Base-by-base conservation (phyloP, 2,113 vertebrate species). In the Brachypteracias leptosomus region DNA sequence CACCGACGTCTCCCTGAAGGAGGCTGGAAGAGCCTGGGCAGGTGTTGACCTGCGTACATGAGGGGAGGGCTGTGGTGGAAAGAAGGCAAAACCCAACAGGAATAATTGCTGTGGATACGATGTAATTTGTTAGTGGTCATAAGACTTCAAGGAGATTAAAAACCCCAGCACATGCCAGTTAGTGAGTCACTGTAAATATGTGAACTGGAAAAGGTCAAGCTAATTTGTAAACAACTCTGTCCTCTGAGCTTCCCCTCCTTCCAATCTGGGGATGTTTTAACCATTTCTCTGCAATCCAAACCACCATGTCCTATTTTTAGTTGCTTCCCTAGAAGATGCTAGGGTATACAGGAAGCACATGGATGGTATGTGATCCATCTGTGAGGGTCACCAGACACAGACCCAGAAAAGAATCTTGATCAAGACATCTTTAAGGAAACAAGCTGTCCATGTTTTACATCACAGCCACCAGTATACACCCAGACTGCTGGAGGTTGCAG, bases 121-220 rank as follows among this genome's bases (percentile, higher is more conserved):
- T 80, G 88, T 81, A 95, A 93, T 97, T 96, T 96, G 89, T 89
- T 94, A 94, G 96, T 63, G 89, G 96, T 97, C 96, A 96, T 97
- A 96, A 96, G 96, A 97, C 93, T 94, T 96, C 93, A 93, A 96
- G 89, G 92, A 96, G 96, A 95, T 97, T 95, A 97, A 97, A 97
- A 97, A 95, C 71, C 85, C 83, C 88, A 97, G 85, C 91, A 95
- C 95, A 97, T 92, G 87, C 94, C 95, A 97, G 93, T 85, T 88
- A 65, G 84, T 97, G 97, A 97, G 96, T 97, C 97, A 97, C 74
- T 85, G 89, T 91, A 91, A 96, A 93, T 95, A 96, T 74, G 96
- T 83, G 93, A 95, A 96, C 89, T 93, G 77, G 85, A 97, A 97
- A 97, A 97, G 97, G 97, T 97, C 97, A 97, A 88, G 91, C 83